Percentiles rank a stretch among this genome's conserved stretches.
Evolutionary conservation across 2,797 vertebrate genomes (phyloP).

Genomic region (Phyllotis vaccarum): DNA sequence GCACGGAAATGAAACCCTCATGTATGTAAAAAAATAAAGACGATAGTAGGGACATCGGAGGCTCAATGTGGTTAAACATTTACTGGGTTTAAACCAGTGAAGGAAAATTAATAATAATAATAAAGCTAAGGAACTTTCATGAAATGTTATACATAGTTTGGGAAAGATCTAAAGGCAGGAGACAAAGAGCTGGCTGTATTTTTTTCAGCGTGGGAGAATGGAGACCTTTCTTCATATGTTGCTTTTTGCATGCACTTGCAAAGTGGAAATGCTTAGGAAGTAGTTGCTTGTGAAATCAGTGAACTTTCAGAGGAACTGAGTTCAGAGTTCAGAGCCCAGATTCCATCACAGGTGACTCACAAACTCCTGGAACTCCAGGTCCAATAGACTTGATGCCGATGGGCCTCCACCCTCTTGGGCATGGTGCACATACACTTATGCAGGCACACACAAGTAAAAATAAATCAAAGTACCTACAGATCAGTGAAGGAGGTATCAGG

Average conservation of each 20-base stretch:
- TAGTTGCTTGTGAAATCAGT: background rate
- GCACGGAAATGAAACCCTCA: conserved; percentile 50
- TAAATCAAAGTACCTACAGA: background rate
- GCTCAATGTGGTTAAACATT: background rate
- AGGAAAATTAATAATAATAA: conserved; percentile 8
- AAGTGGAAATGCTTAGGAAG: background rate
- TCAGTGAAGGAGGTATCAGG: accelerated
- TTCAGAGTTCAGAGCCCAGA: background rate
- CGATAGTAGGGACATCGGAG: background rate
- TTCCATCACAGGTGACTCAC: background rate
- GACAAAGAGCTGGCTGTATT: background rate
- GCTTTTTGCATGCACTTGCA: background rate
- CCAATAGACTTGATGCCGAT: background rate
- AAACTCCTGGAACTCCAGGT: background rate
- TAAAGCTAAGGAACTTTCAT: background rate
- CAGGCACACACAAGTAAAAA: background rate
- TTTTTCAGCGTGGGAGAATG: background rate
- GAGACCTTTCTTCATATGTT: background rate
- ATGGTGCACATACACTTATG: too few relatives aligned
- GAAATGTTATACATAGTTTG: background rate
- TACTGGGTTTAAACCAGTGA: conserved; percentile 18
- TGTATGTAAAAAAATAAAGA: conserved; percentile 56
- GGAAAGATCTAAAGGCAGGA: background rate
- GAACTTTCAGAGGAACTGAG: background rate
- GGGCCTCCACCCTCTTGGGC: background rate